Base-by-base conservation (phyloP, 2,797 vertebrate species). In the Hafferia zeledoni region DNA sequence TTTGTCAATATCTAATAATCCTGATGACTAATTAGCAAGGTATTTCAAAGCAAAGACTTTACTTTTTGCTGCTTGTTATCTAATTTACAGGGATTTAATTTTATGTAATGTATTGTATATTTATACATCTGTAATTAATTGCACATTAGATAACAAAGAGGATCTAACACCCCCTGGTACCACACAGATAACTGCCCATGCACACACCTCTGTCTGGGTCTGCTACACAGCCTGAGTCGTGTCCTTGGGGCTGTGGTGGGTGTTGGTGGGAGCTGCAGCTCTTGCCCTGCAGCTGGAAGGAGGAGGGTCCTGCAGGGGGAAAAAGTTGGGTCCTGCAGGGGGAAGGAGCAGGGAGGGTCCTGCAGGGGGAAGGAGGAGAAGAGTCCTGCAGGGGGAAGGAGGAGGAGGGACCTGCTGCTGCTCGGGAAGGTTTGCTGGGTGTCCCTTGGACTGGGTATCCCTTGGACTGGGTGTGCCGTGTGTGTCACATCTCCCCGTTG, bases 101-200 rank as follows among this genome's bases (percentile, higher is more conserved):
- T 95, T 91, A 92, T 97, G 91, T 96, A 90, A 96, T 94, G 95
- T 97, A 86, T 96, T 97, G 98, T 99, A 98, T 97, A 98, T 99
- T 97, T 98, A 99, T 99, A 98, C 98, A 97, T 98, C 98, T 98
- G 98, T 99, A 98, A 98, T 97, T 98, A 97, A 98, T 98, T 99
- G 99, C 98, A 99, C 98, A 98, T 97, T 97, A 98, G 98, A 96
- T 82, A 89, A 90, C 63, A 61, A 89, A 89, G 65, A 75, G 65
- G 69, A 71, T 27, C 18, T 82, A 30, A 90, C 91, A 59, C 83
- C 92, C 63, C 2, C 28, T 31, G 75, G 91, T 81, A 72, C 79
- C 63, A 31, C 10, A 59, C 97, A 89, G 88, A 84, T 50, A 15
- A 46, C 80, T 53, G 70, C 43, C 76, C 84, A 46, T 68, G 87